Conservation (phyloP, 2,113 vertebrate genomes). For the Pachycephala philippinensis region DNA sequence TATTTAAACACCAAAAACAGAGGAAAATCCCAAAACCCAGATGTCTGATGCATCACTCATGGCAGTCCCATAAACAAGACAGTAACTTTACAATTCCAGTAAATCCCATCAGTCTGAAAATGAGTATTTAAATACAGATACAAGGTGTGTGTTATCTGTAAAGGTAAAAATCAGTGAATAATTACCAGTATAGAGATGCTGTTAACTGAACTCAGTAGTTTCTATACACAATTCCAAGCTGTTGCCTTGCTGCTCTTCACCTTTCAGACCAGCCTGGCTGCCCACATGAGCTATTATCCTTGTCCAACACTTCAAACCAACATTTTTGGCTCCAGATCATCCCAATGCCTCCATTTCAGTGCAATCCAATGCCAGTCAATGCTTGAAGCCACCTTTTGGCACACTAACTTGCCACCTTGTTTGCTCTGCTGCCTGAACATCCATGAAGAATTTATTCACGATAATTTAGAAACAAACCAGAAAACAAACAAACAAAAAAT, state of each 20-base stretch:
- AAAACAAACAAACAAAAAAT: background rate
- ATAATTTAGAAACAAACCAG: background rate
- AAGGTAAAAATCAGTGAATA: background rate
- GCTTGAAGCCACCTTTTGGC: background rate
- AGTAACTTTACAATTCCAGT: background rate
- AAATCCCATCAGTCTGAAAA: background rate
- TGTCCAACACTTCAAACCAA: background rate
- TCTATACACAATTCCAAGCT: background rate
- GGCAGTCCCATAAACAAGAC: background rate
- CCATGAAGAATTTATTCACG: background rate
- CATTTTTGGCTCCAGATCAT: background rate
- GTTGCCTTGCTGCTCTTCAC: background rate
- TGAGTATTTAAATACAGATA: background rate
- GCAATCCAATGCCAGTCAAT: background rate
- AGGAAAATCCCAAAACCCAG: background rate
- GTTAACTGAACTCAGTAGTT: background rate
- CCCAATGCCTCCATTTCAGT: background rate
- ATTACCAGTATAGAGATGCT: background rate
- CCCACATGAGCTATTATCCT: background rate
- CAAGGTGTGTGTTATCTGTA: background rate
- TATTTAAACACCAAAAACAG: background rate
- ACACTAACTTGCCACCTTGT: background rate
- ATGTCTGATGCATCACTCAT: background rate
- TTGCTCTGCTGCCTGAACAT: background rate
- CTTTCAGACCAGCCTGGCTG: background rate